Base-by-base conservation (phyloP, 2,113 vertebrate species). In the Phocoena phocoena region DNA sequence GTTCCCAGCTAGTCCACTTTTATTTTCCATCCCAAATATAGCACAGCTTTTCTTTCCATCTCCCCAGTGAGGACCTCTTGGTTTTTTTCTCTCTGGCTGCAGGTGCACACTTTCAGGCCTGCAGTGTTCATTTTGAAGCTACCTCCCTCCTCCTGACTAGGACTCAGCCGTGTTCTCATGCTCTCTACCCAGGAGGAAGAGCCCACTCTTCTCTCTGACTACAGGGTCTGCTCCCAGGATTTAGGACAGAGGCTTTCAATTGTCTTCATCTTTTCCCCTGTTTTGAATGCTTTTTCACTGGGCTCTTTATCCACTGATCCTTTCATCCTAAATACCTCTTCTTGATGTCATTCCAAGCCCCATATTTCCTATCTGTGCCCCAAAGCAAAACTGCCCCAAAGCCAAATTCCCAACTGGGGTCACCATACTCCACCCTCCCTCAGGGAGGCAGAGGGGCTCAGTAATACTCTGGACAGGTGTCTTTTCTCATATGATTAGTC, bases 1-100 rank as follows among this genome's bases (percentile, higher is more conserved):
- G 77, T 80, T 85, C 67, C 85, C 13, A 6, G 85, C 62, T 60
- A 44, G 76, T 76, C 63, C 55, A 15, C 44, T 87, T 97, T 76
- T 77, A 87, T 96, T 97, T 98, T 81, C 93, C 85, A 74, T 73
- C 74, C 92, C 88, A 84, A 85, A 97, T 90, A 81, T 62, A 88
- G 96, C 76, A 65, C 94, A 50, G 71, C 79, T 94, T 96, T 82
- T 90, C 91, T 97, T 93, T 90, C 76, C 25, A 8, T 81, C 71
- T 90, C 77, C 50, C 28, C 36, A 44, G 80, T 15, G 60, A 38
- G 73, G 47, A 53, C 55, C 92, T 11, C 92, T 11, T 55, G 60
- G 3, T 65, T 47, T 62, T 82, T 55, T 26, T 74, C 85, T 88
- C 67, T 88, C 36, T 67, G 79, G 67, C 47, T 77, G 80, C 67